These are phyloP conservation scores for Drosophila guanche DNA, from an alignment of 1,140 invertebrate genomes.

Conservation along the genomic window DNA sequence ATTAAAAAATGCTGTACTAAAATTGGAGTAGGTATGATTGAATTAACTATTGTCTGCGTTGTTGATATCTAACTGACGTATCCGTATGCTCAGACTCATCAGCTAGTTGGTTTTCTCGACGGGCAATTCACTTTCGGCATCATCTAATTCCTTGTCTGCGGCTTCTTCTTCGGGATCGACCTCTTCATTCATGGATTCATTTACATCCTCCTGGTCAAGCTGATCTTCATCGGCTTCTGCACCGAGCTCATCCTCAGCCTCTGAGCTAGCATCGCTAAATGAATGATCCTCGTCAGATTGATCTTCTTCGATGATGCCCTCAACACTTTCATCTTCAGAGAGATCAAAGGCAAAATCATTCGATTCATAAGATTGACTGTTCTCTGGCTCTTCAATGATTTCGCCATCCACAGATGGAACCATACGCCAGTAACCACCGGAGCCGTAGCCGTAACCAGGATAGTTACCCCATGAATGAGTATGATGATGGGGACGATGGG, in stretches of 20 bases:
- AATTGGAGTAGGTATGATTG: not conserved
- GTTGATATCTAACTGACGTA: too few species aligned
- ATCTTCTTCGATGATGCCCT: conserved; percentile 4
- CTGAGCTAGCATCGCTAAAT: not conserved
- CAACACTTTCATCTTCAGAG: conserved; percentile 19
- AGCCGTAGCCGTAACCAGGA: conserved; percentile 9
- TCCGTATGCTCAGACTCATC: too few species aligned
- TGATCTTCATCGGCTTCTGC: conserved; percentile 11
- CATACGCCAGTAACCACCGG: conserved; percentile 17
- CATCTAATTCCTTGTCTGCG: conserved; percentile 16
- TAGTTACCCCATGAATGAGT: conserved; percentile 1
- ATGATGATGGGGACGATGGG: not conserved
- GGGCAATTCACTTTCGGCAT: conserved; percentile 13
- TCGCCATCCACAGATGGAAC: conserved; percentile 5
- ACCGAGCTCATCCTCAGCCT: conserved; percentile 13
- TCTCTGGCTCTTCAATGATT: conserved; percentile 7
- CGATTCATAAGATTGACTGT: not conserved
- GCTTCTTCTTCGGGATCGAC: conserved; percentile 17
- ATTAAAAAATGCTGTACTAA: conserved; percentile 1
- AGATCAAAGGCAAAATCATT: conserved; percentile 9
- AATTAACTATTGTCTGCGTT: not conserved
- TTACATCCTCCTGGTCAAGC: not conserved
- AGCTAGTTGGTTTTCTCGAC: not conserved
- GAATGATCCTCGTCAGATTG: conserved; percentile 9
- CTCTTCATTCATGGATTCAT: conserved; percentile 3